Conservation (phyloP, 2,113 vertebrate genomes). For the Myrmecophaga tridactyla region DNA sequence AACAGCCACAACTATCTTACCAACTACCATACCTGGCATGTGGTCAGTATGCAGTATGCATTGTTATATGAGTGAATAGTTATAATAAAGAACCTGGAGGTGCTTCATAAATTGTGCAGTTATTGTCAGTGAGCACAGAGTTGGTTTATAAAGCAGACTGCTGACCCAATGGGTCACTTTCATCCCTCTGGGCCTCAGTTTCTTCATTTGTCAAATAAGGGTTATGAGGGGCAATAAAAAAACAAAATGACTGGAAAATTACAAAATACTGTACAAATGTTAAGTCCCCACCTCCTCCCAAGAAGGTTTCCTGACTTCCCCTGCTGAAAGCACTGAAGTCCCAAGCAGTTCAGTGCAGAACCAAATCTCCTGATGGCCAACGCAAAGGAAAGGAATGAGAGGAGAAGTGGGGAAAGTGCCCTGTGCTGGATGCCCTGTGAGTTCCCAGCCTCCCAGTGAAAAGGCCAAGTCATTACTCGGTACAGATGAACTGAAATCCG, state of each 20-base stretch:
- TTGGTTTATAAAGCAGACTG: neutral
- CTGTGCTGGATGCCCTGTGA: neutral
- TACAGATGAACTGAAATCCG: neutral
- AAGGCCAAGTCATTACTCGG: neutral
- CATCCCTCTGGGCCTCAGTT: neutral
- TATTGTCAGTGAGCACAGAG: neutral
- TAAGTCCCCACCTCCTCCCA: neutral
- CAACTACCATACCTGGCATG: neutral
- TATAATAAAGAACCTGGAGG: neutral
- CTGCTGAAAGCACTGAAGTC: neutral
- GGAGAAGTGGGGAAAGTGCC: neutral
- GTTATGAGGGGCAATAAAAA: neutral
- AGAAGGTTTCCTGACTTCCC: neutral
- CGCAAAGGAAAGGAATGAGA: neutral
- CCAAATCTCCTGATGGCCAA: neutral
- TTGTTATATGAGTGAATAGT: neutral
- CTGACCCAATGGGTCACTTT: neutral
- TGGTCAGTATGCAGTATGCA: neutral
- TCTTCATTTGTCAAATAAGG: neutral
- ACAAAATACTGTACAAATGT: neutral
- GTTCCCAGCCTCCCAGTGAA: neutral
- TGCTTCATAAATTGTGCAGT: neutral
- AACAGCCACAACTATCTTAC: neutral
- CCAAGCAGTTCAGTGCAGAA: neutral
- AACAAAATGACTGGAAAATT: neutral